Base-by-base conservation (phyloP, 2,797 vertebrate species). In the Eupleurogrammus muticus region DNA sequence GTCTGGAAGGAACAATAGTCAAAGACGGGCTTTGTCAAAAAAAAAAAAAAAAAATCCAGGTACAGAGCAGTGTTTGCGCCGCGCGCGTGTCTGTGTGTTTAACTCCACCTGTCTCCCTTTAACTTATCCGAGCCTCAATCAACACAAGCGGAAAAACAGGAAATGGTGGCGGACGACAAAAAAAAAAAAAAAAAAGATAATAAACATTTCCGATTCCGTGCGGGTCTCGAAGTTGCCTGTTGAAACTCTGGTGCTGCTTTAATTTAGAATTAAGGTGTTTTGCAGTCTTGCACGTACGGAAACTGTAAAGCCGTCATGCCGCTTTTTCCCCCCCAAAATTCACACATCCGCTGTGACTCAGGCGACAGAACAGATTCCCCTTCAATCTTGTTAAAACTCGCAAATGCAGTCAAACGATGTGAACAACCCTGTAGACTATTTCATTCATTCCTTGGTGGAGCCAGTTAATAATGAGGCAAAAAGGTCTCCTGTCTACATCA, bases 381-480 rank as follows among this genome's bases (percentile, higher is more conserved):
- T n/a, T 61, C 61, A 11, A 21, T 73, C 70, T 64, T 28, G 57
- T 68, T 60, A 51, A 64, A 78, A 47, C 64, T 57, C 75, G 51
- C 63, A 69, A 82, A 73, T 61, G 46, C 76, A 60, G 47, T 65
- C 57, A 65, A 66, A 80, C 9, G 19, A 66, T 32, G 38, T 49
- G 66, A 71, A 59, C 61, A 46, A 70, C 47, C 40, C 60, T 55
- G 52, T 8, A 69, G 56, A 54, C 24, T 35, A 69, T 71, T 76
- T 69, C 23, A 19, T n/a, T n/a, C n/a, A n/a, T n/a, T n/a, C 59
- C 70, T 71, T 80, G 57, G 70, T 72, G 59, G 84, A 68, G 48
- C 56, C 73, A n/a, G 64, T 75, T 81, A 79, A 77, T 71, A 74
- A 73, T 20, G 66, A 83, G 82, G 82, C 75, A 88, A 66, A 80